Evolutionary conservation across 2,113 vertebrate species (phyloP), one percentile per base, ranked within the genome.

Genomic region (Notechis scutatus): DNA sequence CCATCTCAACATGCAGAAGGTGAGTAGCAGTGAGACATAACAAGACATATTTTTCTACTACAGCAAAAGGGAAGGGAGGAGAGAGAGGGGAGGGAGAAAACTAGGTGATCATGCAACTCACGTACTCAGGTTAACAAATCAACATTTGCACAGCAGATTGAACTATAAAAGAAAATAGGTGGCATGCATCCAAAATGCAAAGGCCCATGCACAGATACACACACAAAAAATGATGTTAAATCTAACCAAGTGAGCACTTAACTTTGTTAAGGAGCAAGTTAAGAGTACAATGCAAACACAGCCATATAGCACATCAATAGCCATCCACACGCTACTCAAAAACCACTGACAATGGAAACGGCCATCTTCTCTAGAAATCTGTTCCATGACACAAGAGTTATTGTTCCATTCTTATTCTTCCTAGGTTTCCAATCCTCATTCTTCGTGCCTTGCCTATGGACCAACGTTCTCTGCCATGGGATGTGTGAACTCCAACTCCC

Each of bases 1-100:
- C 69, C 11, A 96, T 97, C 96, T 96, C 94, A 96, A 87, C 64
- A 96, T 57, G 12, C n/a, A 91, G 87, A 39, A 61, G 92, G 94
- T 93, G 69, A 14, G 64, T 74, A 52, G 88, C 81, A 29, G 64
- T 90, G 92, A 93, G 92, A 0, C 0, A 0, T 11, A 26, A 89
- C 92, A 93, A 93, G 61, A 10, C 23, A 61, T 26, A 1, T 94
- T 91, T 90, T 81, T 85, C 91, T n/a, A 9, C 85, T 54, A 18
- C 1, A 91, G 23, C 23, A 20, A 39, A 85, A 42, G 9, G 39
- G 81, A 85, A 9, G 9, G 81, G 81, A 45, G 0, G 42, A 21
- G 81, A 24, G 3, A 7, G 34, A 6, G 18, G 74, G 74, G 39
- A 24, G 85, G 4, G 21, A n/a, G 42, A 47, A 42, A 86, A 39